Evolutionary conservation across 2,888 invertebrate species (phyloP), one percentile per base, ranked within the genome.

Genomic region (Scaptomyza caliginosa): DNA sequence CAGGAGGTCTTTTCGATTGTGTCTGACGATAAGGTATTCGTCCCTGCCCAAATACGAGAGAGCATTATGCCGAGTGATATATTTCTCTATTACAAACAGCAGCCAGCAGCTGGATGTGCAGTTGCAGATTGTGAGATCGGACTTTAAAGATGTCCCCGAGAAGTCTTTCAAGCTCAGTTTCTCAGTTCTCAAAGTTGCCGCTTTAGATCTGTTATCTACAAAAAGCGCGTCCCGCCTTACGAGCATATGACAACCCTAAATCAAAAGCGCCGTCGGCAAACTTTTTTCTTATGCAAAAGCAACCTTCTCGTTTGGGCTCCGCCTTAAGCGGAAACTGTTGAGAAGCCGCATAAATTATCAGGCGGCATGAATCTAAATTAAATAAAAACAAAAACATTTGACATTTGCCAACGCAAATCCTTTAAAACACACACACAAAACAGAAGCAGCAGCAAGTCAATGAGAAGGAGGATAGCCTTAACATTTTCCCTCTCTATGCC

Each of bases 341-440:
- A 66, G 59, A 57, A 51, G 75, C 51, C 73, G 83, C 74, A 86
- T 86, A 86, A 83, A 78, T 83, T 77, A 86, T 78, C 84, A 63
- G 56, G 52, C 63, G 60, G 66, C 67, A 67, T 65, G 77, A 76
- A 83, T 86, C 86, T 83, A 81, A 83, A 83, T 83, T 78, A 83
- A 83, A 83, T 70, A 84, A 84, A 84, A 77, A 77, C 77, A 77
- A 67, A 62, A 80, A 80, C 84, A 84, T 80, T 80, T 80, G 81
- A 79, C 79, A 71, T 74, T 78, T 77, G 75, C 75, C 73, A 74
- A 39, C 60, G 69, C 74, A 78, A 84, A 81, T 81, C 85, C 85
- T 82, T 82, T 67, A 74, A 74, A 82, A 74, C 45, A 64, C 78
- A 78, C 66, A 74, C 65, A 73, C 28, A 21, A 10, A 65, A 57